These are phyloP conservation scores for Thecophora atra DNA, from an alignment of 2,888 invertebrate genomes.

Conservation along the genomic window DNA sequence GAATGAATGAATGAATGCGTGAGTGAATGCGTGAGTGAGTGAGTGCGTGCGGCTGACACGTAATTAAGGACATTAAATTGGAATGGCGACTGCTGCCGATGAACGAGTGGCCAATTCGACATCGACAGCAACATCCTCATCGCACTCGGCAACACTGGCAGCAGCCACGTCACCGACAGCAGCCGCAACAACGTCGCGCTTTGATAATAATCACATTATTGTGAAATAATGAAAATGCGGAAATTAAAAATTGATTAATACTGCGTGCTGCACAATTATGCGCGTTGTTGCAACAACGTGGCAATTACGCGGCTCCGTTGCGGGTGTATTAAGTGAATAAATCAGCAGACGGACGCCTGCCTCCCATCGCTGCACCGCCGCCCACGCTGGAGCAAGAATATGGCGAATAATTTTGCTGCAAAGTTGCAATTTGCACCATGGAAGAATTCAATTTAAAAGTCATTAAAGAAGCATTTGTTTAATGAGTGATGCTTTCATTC, in stretches of 20 bases:
- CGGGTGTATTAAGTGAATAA: constrained; percentile 37
- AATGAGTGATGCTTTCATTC: too few relatives aligned
- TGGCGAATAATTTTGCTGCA: too few relatives aligned
- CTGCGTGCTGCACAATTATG: constrained; percentile 36
- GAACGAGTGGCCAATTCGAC: not conserved
- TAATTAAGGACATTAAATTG: constrained; percentile 35
- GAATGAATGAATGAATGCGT: not conserved
- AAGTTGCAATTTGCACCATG: too few relatives aligned
- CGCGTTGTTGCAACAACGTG: constrained; percentile 34
- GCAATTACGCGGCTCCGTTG: constrained; percentile 33
- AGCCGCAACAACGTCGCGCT: constrained; percentile 9
- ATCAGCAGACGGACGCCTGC: constrained; percentile 24
- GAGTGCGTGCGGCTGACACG: constrained; percentile 26
- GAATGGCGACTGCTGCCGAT: not conserved
- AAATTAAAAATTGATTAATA: constrained; percentile 41
- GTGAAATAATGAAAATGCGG: constrained; percentile 35
- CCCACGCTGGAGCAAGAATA: not conserved
- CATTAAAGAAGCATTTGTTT: too few relatives aligned
- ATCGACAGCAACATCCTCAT: constrained; percentile 8
- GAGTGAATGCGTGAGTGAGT: not conserved
- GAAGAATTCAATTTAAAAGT: too few relatives aligned
- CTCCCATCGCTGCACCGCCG: not conserved
- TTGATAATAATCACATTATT: constrained; percentile 37
- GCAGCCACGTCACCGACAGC: not conserved
- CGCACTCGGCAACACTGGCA: constrained; percentile 10